These are phyloP conservation scores for Eledona agricola DNA, from an alignment of 2,888 invertebrate species.

Conservation along the genomic window DNA sequence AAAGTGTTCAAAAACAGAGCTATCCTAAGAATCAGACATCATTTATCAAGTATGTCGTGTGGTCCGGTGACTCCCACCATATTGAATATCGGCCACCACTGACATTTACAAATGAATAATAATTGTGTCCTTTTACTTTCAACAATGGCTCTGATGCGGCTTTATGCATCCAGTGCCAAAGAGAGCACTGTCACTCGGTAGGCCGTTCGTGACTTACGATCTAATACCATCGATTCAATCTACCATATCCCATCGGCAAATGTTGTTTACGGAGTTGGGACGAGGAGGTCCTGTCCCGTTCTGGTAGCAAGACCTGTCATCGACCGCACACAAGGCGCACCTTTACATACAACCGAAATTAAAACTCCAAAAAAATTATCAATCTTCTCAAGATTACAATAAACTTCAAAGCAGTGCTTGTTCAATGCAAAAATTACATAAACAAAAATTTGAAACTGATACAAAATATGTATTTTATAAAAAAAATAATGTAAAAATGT, in stretches of 20 bases:
- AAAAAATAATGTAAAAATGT: too few relatives aligned
- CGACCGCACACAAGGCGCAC: neutral
- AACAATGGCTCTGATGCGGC: slow-evolving; percentile 56
- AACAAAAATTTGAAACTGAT: too few relatives aligned
- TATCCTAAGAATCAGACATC: slow-evolving; percentile 62
- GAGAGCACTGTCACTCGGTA: slow-evolving; percentile 50
- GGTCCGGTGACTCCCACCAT: slow-evolving; percentile 63
- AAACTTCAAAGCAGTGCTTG: too few relatives aligned
- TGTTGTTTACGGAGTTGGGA: slow-evolving; percentile 26
- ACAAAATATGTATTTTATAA: too few relatives aligned
- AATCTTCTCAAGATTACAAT: too few relatives aligned
- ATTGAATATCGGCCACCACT: slow-evolving; percentile 64
- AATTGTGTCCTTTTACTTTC: slow-evolving; percentile 64
- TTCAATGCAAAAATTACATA: too few relatives aligned
- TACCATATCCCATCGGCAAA: slow-evolving; percentile 14
- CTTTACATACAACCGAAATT: neutral
- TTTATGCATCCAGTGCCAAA: slow-evolving; percentile 53
- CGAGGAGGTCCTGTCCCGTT: neutral
- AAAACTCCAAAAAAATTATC: too few relatives aligned
- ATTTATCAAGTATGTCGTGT: slow-evolving; percentile 63
- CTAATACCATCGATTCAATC: slow-evolving; percentile 26
- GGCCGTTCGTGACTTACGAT: slow-evolving; percentile 44
- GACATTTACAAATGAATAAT: slow-evolving; percentile 65
- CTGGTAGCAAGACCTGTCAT: slow-evolving; percentile 1
- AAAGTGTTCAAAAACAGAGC: slow-evolving; percentile 59